Base-by-base conservation (phyloP, 2,113 vertebrate genomes). In the Thalassarche chlororhynchos region DNA sequence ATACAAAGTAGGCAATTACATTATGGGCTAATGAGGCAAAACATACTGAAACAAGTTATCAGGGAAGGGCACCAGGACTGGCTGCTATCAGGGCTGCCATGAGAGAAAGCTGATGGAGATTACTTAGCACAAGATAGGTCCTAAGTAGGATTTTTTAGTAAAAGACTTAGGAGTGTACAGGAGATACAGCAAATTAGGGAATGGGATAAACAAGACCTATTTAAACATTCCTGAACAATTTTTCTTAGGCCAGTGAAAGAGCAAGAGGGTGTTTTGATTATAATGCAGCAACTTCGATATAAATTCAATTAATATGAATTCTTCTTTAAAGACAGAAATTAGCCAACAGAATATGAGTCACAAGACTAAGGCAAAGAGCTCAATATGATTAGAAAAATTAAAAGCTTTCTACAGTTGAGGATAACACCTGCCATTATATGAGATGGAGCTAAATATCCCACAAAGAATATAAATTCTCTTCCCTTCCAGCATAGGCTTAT, bases 21-120 rank as follows among this genome's bases (percentile, higher is more conserved):
- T 80, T 91, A 86, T 5, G 14, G 78, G 42, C 89, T 97, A 94
- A 96, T 85, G 87, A 97, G 65, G 91, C 81, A 94, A 89, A 97
- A 92, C 70, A 25, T 32, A 75, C 69, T 47, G 66, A 93, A 92
- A 87, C 31, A 55, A 65, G 47, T 69, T 80, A 79, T 58, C 74
- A 77, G 44, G 23, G 42, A 87, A 80, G 24, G 18, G 24, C 42
- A 92, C 34, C 26, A 46, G 51, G 58, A 90, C 80, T 25, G 55
- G 32, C 76, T 92, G 82, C 71, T 90, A 74, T 19, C 70, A 51
- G 66, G 21, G 46, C 76, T 89, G 65, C 47, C 38, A 19, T 6
- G 14, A 42, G 57, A 95, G 77, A 94, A 87, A 87, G 34, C 42
- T 86, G 58, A 86, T 58, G 55, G 47, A 80, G 72, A 92, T 80